These are phyloP conservation scores for Sciurus vulgaris DNA, from an alignment of 2,797 vertebrate species.

Conservation along the genomic window DNA sequence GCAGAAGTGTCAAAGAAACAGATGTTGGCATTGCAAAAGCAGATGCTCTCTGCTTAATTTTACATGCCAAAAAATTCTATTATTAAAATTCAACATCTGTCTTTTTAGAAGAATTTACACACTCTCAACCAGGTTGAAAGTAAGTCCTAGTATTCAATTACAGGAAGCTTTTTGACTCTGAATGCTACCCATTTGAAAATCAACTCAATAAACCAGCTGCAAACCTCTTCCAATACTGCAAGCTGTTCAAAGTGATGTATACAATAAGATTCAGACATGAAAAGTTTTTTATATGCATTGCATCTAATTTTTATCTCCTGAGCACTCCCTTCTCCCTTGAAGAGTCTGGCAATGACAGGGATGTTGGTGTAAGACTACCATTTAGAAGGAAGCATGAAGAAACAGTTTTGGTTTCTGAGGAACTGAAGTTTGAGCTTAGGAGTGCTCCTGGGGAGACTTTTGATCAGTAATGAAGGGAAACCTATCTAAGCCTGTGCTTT, in stretches of 20 bases:
- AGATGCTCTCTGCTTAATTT: conserved; percentile 75
- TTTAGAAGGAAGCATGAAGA: conserved; percentile 58
- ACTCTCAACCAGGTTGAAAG: conserved; percentile 71
- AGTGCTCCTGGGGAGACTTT: conserved; percentile 69
- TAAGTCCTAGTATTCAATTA: conserved; percentile 59
- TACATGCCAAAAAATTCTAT: conserved; percentile 75
- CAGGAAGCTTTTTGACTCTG: neutral
- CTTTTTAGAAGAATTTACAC: conserved; percentile 59
- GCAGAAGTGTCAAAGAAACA: conserved; percentile 79
- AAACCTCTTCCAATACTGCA: conserved; percentile 16
- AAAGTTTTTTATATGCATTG: neutral
- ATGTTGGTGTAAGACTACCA: conserved; percentile 17
- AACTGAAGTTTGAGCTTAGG: conserved; percentile 51
- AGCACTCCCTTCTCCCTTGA: neutral
- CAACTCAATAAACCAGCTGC: conserved; percentile 49
- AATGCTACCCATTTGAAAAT: conserved; percentile 65
- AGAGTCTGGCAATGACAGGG: neutral
- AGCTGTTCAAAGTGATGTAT: conserved; percentile 2
- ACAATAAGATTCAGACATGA: conserved; percentile 4
- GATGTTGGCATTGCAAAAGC: conserved; percentile 78
- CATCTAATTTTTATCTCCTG: conserved; percentile 43
- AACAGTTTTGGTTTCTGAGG: conserved; percentile 47
- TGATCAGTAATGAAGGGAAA: conserved; percentile 77
- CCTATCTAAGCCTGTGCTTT: conserved; percentile 64
- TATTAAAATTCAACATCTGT: conserved; percentile 76